Base-by-base conservation (phyloP, 2,888 invertebrate genomes). In the Ophion costatus region DNA sequence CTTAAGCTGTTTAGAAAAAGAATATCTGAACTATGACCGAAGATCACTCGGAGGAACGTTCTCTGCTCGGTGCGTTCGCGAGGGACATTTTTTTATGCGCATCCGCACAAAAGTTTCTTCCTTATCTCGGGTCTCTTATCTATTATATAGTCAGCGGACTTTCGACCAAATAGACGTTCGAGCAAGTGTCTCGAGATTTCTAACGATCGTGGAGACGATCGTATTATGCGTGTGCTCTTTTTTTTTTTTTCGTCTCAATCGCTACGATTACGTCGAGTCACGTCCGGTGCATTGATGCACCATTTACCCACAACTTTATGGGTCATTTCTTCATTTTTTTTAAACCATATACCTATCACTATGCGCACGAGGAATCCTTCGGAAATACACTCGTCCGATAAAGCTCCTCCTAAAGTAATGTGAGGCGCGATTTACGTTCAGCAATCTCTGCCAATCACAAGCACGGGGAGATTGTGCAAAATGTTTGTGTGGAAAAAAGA, bases 1-100 rank as follows among this genome's bases (percentile, higher is more conserved):
- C 29, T 29, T 2, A 29, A 4, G 1, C 4, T 2, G 29, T 4
- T 29, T 29, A 4, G 29, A 29, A 9, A 67, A 22, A 75, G 14
- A 61, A 73, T 10, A 64, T 38, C 57, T 77, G 70, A 76, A 82
- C 76, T 77, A n/a, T 71, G 76, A 29, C 29, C 71, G 42, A 14
- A 45, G 38, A 6, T 33, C 45, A 14, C 14, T 22, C 69, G 17
- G 17, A 42, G 11, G 20, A 24, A 14, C 14, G n/a, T 64, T 38
- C 10, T 10, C 2, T 17, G 9, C 45, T 45, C n/a, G 24, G 42
- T 14, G n/a, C 45, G 24, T 69, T 69, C 6, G 7, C 24, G 14
- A 42, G 42, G 20, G 29, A 29, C 29, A 4, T 51, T 59, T 59
- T 6, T 20, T 20, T 22, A 22, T 10, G 59, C 59, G 20, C 10